These are phyloP conservation scores for Indicator indicator DNA, from an alignment of 2,113 vertebrate genomes.

Conservation along the genomic window DNA sequence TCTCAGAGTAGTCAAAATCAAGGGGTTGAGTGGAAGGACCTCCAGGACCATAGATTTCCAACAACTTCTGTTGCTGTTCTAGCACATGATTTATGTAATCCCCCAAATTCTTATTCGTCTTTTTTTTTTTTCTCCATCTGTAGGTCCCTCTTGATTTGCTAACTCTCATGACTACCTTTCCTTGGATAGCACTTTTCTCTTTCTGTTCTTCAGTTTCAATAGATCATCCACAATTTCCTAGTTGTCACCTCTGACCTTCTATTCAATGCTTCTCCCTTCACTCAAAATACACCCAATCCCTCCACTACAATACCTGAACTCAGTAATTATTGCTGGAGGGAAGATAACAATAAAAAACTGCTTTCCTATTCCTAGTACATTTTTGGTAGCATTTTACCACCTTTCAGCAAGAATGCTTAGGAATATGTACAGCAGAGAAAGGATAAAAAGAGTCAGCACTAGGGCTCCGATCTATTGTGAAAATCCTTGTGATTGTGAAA, in stretches of 20 bases:
- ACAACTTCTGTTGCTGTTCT: not conserved
- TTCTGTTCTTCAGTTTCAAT: not conserved
- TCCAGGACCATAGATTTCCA: not conserved
- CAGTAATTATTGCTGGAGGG: not conserved
- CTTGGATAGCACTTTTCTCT: not conserved
- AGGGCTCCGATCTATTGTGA: not conserved
- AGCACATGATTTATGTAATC: not conserved
- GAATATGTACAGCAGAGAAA: not conserved
- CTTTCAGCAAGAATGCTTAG: not conserved
- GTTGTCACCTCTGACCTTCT: not conserved
- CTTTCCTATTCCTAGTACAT: not conserved
- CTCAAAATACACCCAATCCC: not conserved
- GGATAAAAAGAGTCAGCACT: not conserved
- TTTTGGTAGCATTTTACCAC: not conserved
- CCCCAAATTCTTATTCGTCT: not conserved
- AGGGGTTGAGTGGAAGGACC: rapidly evolving
- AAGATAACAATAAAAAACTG: not conserved
- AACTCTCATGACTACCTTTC: not conserved
- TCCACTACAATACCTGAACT: not conserved
- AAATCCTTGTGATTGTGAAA: conserved; percentile 5
- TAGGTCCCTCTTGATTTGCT: not conserved
- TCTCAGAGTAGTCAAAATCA: not conserved
- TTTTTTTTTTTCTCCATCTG: not conserved
- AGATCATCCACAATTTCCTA: not conserved
- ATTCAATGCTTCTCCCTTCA: not conserved